These are phyloP conservation scores for Sebastes umbrosus DNA, from an alignment of 2,797 vertebrate species.

Conservation along the genomic window DNA sequence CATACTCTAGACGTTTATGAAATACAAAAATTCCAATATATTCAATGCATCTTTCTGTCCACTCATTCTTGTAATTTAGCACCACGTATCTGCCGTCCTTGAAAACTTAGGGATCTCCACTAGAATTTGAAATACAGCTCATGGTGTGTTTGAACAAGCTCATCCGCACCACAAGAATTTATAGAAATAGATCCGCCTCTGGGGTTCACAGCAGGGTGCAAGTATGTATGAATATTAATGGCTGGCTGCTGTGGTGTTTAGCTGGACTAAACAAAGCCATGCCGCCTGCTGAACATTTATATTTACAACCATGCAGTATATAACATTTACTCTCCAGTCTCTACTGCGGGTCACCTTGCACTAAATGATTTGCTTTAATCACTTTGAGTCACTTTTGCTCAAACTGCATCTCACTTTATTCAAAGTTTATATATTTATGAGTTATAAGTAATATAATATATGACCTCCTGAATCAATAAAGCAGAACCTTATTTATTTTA, in stretches of 20 bases:
- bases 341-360: not conserved
- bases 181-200: not conserved
- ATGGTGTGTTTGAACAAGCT: not conserved
- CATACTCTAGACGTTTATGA: not conserved
- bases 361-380: not conserved
- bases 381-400: not conserved
- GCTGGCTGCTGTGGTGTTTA: not conserved
- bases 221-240: not conserved
- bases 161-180: not conserved
- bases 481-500: no score
- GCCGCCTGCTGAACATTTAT: not conserved
- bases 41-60: not conserved
- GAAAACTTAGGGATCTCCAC: not conserved
- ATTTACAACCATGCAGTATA: not conserved
- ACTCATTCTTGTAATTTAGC: not conserved
- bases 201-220: not conserved
- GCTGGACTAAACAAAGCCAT: not conserved
- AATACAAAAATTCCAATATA: not conserved
- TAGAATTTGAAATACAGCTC: not conserved
- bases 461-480: no score
- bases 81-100: not conserved
- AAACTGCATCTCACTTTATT: no score
- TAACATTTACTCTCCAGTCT: not conserved
- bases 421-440: not conserved
- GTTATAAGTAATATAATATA: no score